These are phyloP conservation scores for Bacillus rossius DNA, from an alignment of 1,140 invertebrate species.

Conservation along the genomic window DNA sequence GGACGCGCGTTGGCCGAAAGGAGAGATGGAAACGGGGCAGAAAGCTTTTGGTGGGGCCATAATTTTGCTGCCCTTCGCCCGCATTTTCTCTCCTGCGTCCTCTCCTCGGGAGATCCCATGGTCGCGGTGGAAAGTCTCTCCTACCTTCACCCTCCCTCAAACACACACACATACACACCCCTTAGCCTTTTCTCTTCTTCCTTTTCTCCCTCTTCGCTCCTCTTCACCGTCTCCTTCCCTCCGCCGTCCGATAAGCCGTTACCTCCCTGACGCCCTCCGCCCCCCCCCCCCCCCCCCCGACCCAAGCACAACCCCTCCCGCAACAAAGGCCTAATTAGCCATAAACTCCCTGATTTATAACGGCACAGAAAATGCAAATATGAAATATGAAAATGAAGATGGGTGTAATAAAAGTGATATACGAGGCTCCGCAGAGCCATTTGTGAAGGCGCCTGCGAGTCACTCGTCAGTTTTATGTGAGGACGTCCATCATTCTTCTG, in stretches of 20 bases:
- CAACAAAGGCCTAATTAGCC: constrained; percentile 60
- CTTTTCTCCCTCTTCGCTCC: constrained; percentile 1
- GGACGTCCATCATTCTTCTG: constrained; percentile 61
- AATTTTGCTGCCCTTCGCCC: too few species aligned
- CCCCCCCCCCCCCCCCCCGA: constrained; percentile 35
- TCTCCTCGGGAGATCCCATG: background rate
- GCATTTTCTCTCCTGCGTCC: background rate
- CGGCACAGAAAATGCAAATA: constrained; percentile 58
- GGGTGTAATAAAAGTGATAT: constrained; percentile 74
- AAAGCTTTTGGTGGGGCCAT: too few species aligned
- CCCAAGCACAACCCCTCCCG: constrained; percentile 38
- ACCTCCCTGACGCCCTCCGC: background rate
- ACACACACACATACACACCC: background rate
- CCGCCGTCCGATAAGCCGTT: constrained; percentile 13
- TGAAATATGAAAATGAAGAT: constrained; percentile 78
- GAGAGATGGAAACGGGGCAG: too few species aligned
- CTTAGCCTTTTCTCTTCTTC: constrained; percentile 1
- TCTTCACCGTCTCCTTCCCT: background rate
- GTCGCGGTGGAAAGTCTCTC: background rate
- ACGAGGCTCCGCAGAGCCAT: constrained; percentile 66
- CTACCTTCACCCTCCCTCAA: too few species aligned
- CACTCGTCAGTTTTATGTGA: constrained; percentile 54
- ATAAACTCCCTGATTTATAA: constrained; percentile 62
- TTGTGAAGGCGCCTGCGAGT: constrained; percentile 55
- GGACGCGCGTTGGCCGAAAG: too few species aligned